Evolutionary conservation across 1,140 invertebrate species (phyloP), one percentile per base, ranked within the genome.

Genomic region (Eriosoma lanigerum): DNA sequence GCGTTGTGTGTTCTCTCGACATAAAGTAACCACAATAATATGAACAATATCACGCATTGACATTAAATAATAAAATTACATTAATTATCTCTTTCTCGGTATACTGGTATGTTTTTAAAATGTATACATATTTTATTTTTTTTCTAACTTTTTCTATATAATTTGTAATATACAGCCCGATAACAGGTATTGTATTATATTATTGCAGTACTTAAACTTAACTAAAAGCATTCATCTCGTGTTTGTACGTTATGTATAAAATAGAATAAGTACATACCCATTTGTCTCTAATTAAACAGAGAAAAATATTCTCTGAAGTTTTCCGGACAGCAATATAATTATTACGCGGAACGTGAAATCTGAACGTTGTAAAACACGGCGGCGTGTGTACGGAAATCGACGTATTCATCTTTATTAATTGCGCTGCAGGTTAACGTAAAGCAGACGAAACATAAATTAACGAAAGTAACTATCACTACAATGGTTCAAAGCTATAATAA

Each of bases 381-480:
- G 26, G 29, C 29, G 29, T 29, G 4, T 24, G 15, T 13, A 58
- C 26, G 29, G 9, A 62, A n/a, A n/a, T 0, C 5, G 29, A 62
- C 17, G 9, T 60, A 60, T 29, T 29, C 26, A 60, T 15, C 17
- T 62, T 62, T n/a, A 62, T 62, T 62, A 62, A 62, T 62, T 62
- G 19, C 9, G 3, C 29, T 2, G 9, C 29, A n/a, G 15, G 13
- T 3, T 13, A 6, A 1, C 46, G 13, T 8, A 48, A 32, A 1
- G 60, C 9, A 62, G 17, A 62, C 17, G 17, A 62, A n/a, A 32
- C 19, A 62, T 62, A 32, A 62, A 62, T 62, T 38, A 32, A 60
- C 26, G 17, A 29, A 29, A 13, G 56, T 29, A 29, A 60, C 15
- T 8, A 29, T 19, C 15, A 17, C 15, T 29, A 15, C 17, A 24